phyloP scores from a whole-genome alignment of 2,797 vertebrate genomes.

The Intellagama lesueurii region DNA sequence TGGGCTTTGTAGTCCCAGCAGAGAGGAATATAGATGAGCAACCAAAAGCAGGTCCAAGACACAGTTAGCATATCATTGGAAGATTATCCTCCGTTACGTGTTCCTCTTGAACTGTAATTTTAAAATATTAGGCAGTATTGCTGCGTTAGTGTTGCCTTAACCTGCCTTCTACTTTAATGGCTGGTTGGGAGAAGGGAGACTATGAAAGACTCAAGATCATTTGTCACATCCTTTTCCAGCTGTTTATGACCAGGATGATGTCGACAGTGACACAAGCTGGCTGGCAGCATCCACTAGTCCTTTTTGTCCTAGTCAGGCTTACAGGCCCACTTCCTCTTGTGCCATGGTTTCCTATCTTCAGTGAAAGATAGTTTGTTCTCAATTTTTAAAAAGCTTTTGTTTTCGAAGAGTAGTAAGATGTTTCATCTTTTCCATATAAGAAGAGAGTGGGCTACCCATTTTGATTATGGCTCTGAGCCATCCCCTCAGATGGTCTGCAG shows the following conservation, averaged over 20 bases:
- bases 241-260: neutral
- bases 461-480: slow-evolving; percentile 10
- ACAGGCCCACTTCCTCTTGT: neutral
- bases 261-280: neutral
- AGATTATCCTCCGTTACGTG: neutral
- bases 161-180: neutral
- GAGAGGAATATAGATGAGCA: too few relatives aligned
- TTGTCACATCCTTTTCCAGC: neutral
- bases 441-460: neutral
- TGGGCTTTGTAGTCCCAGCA: too few relatives aligned
- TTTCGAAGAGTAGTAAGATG: neutral
- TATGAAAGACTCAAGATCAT: neutral
- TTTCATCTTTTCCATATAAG: neutral
- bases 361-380: neutral
- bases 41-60: neutral
- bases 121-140: neutral
- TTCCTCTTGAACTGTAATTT: too few relatives aligned
- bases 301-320: neutral
- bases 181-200: neutral
- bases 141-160: neutral
- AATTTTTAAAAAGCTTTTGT: neutral
- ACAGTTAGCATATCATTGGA: neutral
- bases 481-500: slow-evolving; percentile 2
- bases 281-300: neutral
- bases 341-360: too few relatives aligned